Evolutionary conservation across 2,888 invertebrate genomes (phyloP), one percentile per base, ranked within the genome.

Genomic region (Synanthedon formicaeformis): DNA sequence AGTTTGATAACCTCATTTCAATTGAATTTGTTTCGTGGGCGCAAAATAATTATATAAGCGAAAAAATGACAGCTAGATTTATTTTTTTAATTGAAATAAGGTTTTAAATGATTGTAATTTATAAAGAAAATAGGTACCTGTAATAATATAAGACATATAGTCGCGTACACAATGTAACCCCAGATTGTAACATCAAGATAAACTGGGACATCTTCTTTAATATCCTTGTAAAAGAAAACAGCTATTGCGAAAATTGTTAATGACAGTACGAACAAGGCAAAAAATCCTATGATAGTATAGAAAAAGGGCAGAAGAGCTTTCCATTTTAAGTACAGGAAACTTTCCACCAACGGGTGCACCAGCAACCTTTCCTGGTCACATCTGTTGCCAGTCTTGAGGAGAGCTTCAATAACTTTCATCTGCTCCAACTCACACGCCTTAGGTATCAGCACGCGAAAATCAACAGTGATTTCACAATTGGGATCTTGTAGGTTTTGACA

Each of bases 311-410:
- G 64, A 12, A 90, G 63, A 3, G 86, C 88, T 53, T 81, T 84
- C 90, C 90, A 90, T 71, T 90, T 90, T 2, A 90, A 65, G 56
- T 78, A 85, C 0, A 90, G 65, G 60, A 90, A 90, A 57, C 89
- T 89, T 65, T 90, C 89, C 2, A 89, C 75, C 49, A 90, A 67
- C 0, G 90, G 90, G 70, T 90, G 90, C 1, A 90, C 80, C 0
- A 90, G 69, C 1, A 90, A 63, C 41, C 71, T 75, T 54, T 79
- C 81, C 55, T 89, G 87, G 0, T 81, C 76, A 52, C 81, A 75
- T 65, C 87, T 75, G 52, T 88, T 88, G 0, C 89, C 88, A 56
- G 88, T 88, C 60, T 89, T 86, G 1, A 90, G 60, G 1, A 90
- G 63, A 0, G 89, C 87, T 61, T 89, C 87, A 49, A 90, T 78